These are phyloP conservation scores for Nebria salina DNA, from an alignment of 2,888 invertebrate genomes.

Conservation along the genomic window DNA sequence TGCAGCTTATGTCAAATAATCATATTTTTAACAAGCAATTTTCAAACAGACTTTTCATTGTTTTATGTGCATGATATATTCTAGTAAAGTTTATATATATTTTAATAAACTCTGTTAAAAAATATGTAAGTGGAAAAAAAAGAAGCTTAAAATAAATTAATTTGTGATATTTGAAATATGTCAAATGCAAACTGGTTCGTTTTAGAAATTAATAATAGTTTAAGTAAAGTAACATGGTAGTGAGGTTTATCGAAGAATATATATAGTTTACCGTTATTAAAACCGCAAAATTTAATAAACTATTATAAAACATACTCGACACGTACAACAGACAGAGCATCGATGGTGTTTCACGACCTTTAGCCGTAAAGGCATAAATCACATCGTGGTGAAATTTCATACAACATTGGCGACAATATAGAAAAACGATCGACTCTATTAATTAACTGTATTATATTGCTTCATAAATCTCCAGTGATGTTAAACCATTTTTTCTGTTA, in stretches of 20 bases:
- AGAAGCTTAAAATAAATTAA: too few species aligned
- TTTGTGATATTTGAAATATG: neutral
- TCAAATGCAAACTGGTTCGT: neutral
- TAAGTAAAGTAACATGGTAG: neutral
- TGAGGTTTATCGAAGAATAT: neutral
- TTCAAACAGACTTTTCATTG: too few species aligned
- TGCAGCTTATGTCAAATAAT: neutral
- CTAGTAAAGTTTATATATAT: too few species aligned
- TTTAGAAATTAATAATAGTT: neutral
- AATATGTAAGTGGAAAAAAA: too few species aligned
- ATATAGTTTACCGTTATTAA: conserved; percentile 5
- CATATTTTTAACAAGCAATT: neutral
- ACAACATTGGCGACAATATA: neutral
- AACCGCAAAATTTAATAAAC: conserved; percentile 19
- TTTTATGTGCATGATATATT: too few species aligned
- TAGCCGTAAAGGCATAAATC: neutral
- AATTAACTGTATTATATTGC: neutral
- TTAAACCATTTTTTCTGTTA: neutral
- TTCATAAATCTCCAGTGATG: neutral
- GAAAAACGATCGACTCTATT: neutral
- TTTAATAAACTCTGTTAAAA: too few species aligned
- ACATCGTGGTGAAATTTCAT: neutral
- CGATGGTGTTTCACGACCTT: too few species aligned
- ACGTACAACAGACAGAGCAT: neutral
- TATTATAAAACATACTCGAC: conserved; percentile 3